These are phyloP conservation scores for Girardinus metallicus DNA, from an alignment of 2,797 vertebrate genomes.

Conservation along the genomic window DNA sequence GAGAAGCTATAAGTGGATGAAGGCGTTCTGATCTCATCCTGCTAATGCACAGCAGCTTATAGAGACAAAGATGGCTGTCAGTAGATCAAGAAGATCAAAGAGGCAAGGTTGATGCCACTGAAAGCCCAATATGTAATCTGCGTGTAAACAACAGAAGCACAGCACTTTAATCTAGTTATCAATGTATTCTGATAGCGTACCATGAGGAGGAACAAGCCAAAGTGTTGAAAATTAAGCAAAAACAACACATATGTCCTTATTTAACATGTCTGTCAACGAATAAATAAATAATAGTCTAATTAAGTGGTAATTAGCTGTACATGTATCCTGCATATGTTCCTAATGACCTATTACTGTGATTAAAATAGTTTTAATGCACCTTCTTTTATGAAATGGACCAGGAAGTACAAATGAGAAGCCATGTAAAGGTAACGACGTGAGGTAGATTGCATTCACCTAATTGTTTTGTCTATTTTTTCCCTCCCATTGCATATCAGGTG, in stretches of 20 bases:
- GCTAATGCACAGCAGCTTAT: conserved; percentile 42
- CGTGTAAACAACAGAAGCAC: conserved; percentile 4
- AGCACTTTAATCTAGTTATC: not conserved
- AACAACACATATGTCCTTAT: not conserved
- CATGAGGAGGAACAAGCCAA: not conserved
- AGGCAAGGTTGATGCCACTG: conserved; percentile 14
- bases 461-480: conserved; percentile 50
- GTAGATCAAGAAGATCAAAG: conserved; percentile 42
- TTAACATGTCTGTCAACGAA: not conserved
- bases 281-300: not conserved
- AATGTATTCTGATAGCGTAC: no score
- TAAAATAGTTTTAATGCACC: not conserved
- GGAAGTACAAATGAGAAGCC: conserved; percentile 20
- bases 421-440: not conserved
- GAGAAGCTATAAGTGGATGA: conserved; percentile 46
- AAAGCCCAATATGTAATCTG: conserved; percentile 15
- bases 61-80: conserved; percentile 38
- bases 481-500: conserved; percentile 26
- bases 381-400: not conserved
- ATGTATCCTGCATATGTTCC: not conserved
- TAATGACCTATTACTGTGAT: conserved; percentile 1
- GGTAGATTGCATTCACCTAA: conserved; percentile 31
- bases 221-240: not conserved
- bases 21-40: conserved; percentile 41
- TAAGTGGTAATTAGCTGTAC: not conserved